phyloP scores from a whole-genome alignment of 2,113 vertebrate genomes.

The Acrocephalus kingi region DNA sequence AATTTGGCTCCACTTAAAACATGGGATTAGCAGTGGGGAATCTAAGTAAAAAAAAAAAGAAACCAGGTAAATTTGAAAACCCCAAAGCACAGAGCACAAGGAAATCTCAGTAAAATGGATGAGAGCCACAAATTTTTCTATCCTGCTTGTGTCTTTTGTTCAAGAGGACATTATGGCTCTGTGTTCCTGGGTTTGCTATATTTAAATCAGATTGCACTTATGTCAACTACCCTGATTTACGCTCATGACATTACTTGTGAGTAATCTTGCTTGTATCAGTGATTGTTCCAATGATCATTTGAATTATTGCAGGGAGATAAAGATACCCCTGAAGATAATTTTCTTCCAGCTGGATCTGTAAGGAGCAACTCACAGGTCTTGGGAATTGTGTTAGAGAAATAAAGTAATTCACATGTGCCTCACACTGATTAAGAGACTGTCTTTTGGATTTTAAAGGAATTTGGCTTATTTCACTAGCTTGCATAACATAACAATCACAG shows the following conservation, averaged over 20 bases:
- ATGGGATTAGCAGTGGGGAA: background rate
- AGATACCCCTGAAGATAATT: background rate
- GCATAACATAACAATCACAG: background rate
- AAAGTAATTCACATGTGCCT: background rate
- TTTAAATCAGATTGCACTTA: background rate
- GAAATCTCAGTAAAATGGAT: background rate
- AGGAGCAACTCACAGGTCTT: background rate
- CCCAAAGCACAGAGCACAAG: background rate
- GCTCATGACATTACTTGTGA: background rate
- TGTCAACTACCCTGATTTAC: background rate
- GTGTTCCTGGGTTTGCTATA: background rate
- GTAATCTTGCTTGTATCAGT: background rate
- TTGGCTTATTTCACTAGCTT: background rate
- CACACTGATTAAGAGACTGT: background rate
- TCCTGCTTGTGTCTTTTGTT: background rate
- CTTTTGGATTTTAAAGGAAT: background rate
- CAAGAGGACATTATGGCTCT: background rate
- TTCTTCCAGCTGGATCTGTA: background rate
- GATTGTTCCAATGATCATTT: background rate
- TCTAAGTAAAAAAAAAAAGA: background rate
- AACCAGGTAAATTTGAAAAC: background rate
- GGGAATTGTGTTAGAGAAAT: background rate
- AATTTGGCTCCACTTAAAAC: background rate
- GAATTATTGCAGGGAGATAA: slow-evolving; percentile 12
- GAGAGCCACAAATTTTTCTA: background rate